Percentiles rank a stretch among this genome's conserved stretches.
Evolutionary conservation across 1,140 invertebrate species (phyloP).

Genomic region (Drosophila mojavensis): DNA sequence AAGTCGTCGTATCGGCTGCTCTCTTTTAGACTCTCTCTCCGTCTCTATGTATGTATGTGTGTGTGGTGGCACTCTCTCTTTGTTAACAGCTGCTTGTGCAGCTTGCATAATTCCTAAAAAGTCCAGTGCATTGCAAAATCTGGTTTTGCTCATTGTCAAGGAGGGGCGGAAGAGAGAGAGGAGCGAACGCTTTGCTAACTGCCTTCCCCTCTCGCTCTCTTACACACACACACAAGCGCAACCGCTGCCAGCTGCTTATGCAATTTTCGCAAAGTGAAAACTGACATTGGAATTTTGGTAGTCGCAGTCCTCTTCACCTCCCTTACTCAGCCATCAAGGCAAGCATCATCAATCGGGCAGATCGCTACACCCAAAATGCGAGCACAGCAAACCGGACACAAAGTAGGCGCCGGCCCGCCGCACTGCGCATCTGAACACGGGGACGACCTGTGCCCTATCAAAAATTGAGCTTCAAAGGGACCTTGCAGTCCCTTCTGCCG

Average conservation of each 20-base stretch:
- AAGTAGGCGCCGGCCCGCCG: conserved; percentile 70
- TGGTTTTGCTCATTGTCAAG: conserved; percentile 41
- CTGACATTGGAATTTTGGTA: conserved; percentile 51
- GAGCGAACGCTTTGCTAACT: background rate
- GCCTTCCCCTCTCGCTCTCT: background rate
- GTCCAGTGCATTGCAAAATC: conserved; percentile 56
- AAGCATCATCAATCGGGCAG: conserved; percentile 52
- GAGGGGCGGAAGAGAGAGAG: conserved; percentile 5
- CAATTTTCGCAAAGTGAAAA: conserved; percentile 68
- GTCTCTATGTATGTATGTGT: background rate
- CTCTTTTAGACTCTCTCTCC: conserved; percentile 17
- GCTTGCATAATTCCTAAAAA: conserved; percentile 63
- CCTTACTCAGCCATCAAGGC: background rate
- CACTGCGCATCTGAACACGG: conserved; percentile 24
- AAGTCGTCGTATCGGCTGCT: conserved; percentile 19
- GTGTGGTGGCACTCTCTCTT: background rate
- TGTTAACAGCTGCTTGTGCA: conserved; percentile 40
- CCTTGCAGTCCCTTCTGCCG: conserved; percentile 53
- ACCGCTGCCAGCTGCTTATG: conserved; percentile 52
- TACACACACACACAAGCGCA: conserved; percentile 16
- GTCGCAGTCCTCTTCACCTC: background rate
- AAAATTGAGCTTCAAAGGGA: conserved; percentile 78
- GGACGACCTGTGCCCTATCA: conserved; percentile 82
- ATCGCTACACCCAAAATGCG: conserved; percentile 68
- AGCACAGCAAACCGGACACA: conserved; percentile 52